phyloP scores from a whole-genome alignment of 2,113 vertebrate species.

The Psittacus erithacus region DNA sequence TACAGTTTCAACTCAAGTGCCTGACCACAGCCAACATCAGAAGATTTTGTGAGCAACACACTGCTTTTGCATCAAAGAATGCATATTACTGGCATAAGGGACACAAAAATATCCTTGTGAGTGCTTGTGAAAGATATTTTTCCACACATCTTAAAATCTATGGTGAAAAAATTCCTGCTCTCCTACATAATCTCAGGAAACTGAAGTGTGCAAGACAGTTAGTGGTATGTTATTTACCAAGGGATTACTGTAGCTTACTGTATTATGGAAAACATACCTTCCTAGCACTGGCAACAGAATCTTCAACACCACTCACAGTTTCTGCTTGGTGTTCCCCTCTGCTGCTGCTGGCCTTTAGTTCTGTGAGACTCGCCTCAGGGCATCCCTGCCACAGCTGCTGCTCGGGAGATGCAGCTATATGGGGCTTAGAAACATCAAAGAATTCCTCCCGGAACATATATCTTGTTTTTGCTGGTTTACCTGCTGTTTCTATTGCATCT shows the following conservation, averaged over 20 bases:
- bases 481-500: background rate
- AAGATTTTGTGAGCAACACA: background rate
- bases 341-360: background rate
- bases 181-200: background rate
- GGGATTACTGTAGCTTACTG: background rate
- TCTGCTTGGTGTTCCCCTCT: background rate
- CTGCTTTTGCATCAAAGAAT: background rate
- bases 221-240: background rate
- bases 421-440: slow-evolving; percentile 69
- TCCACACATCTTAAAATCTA: background rate
- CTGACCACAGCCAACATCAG: background rate
- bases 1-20: background rate
- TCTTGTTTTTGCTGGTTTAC: background rate
- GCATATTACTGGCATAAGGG: background rate
- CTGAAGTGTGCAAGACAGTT: background rate
- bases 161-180: background rate
- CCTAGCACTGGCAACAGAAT: background rate
- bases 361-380: background rate
- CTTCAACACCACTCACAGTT: background rate
- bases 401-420: slow-evolving; percentile 41
- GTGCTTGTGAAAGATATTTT: background rate
- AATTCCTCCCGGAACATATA: slow-evolving; percentile 72
- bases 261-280: slow-evolving; percentile 65
- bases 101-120: background rate
- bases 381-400: slow-evolving; percentile 12